These are phyloP conservation scores for Anthrax anthrax DNA, from an alignment of 2,888 invertebrate species.

Conservation along the genomic window DNA sequence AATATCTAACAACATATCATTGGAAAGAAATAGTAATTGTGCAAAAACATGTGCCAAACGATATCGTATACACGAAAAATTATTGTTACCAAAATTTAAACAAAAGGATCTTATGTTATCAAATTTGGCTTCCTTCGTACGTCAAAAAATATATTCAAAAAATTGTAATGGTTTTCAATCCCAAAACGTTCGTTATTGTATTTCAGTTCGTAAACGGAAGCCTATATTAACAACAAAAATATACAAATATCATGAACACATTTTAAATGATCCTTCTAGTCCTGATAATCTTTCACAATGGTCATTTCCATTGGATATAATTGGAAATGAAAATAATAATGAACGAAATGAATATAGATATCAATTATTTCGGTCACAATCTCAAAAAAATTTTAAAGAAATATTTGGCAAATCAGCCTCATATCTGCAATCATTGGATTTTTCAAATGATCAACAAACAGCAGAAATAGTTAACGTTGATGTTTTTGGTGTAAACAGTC, in stretches of 20 bases:
- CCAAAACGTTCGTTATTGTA: neutral
- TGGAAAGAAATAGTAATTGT: neutral
- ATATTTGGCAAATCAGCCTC: neutral
- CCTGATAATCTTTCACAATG: conserved; percentile 1
- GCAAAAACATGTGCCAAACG: no score
- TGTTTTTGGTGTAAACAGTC: neutral
- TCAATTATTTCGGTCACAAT: neutral
- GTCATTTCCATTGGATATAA: neutral
- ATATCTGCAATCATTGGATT: neutral
- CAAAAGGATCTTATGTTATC: neutral
- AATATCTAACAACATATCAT: neutral
- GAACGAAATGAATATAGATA: neutral
- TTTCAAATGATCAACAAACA: neutral
- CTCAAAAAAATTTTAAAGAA: neutral
- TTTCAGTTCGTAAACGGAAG: neutral
- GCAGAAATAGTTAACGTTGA: neutral
- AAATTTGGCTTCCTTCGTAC: neutral
- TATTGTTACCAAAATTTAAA: neutral
- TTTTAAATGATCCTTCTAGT: neutral
- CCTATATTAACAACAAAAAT: neutral
- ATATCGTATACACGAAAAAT: no score
- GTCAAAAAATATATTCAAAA: neutral
- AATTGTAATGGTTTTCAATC: neutral
- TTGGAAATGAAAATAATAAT: neutral
- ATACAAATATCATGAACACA: no score